Percentiles rank a stretch among this genome's conserved stretches.
Evolutionary conservation across 2,113 vertebrate genomes (phyloP).

Genomic region (Synodontis membranacea): DNA sequence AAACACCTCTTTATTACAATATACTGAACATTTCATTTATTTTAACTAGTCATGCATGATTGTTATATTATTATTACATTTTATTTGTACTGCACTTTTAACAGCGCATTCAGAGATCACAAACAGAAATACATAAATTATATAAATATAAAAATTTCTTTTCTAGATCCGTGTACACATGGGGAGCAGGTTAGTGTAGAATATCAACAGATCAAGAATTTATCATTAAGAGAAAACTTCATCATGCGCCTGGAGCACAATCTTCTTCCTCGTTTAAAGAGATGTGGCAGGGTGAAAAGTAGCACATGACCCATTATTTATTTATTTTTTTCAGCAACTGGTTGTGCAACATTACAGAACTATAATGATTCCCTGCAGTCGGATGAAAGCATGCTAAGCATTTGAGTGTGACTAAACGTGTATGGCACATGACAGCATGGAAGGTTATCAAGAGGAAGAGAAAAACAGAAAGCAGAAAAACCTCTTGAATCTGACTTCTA

Average conservation of each 20-base stretch:
- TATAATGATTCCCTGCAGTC: not conserved
- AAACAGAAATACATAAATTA: not conserved
- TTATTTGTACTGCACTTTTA: not conserved
- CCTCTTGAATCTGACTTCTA: not conserved
- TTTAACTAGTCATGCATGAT: not conserved
- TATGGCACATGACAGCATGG: not conserved
- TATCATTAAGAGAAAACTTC: not conserved
- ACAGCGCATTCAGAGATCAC: not conserved
- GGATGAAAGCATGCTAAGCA: not conserved
- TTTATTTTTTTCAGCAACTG: not conserved
- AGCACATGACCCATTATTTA: not conserved
- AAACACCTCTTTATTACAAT: not conserved
- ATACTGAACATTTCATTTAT: not conserved
- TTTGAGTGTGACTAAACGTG: not conserved
- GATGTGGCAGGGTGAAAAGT: not conserved
- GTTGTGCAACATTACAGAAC: conserved; percentile 7
- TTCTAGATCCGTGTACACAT: not conserved
- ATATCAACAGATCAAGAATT: not conserved
- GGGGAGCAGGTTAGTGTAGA: too few species aligned
- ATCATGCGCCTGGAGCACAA: too few species aligned
- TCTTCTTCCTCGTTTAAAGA: not conserved
- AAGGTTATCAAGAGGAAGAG: not conserved
- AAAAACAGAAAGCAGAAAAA: not conserved
- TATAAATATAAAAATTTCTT: not conserved
- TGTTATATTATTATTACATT: not conserved